These are phyloP conservation scores for Karalla daura DNA, from an alignment of 2,797 vertebrate genomes.

Conservation along the genomic window DNA sequence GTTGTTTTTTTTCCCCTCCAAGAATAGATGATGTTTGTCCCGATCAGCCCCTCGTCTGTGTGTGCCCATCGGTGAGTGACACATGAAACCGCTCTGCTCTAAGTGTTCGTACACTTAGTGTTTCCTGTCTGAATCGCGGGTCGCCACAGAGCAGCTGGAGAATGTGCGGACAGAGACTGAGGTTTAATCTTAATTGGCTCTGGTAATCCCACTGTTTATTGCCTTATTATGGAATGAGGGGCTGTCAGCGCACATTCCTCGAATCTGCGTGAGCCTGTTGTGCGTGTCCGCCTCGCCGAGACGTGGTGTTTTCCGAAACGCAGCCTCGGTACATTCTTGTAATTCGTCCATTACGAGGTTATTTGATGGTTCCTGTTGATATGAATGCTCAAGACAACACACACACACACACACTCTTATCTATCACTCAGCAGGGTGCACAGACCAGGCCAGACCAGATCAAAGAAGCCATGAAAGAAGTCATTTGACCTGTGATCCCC, in stretches of 20 bases:
- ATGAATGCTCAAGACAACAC: conserved; percentile 19
- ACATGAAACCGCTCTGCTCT: conserved; percentile 39
- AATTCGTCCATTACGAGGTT: conserved; percentile 26
- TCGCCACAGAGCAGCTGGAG: conserved; percentile 66
- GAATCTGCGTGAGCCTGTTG: conserved; percentile 34
- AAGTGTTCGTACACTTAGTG: conserved; percentile 53
- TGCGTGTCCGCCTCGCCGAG: conserved; percentile 6
- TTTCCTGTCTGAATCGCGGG: conserved; percentile 67
- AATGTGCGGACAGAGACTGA: conserved; percentile 72
- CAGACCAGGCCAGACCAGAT: conserved; percentile 10
- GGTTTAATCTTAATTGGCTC: conserved; percentile 74
- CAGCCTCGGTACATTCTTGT: conserved; percentile 21
- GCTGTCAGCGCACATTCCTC: conserved; percentile 69
- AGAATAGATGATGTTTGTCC: conserved; percentile 39
- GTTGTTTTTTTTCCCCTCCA: too few relatives aligned
- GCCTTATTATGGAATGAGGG: conserved; percentile 59
- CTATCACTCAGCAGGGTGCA: conserved; percentile 26
- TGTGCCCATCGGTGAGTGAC: conserved; percentile 20
- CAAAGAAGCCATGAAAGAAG: conserved; percentile 26
- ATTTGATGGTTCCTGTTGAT: conserved; percentile 45
- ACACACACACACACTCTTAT: conserved; percentile 28
- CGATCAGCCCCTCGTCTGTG: conserved; percentile 19
- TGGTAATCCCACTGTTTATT: conserved; percentile 75
- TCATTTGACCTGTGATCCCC: neutral
- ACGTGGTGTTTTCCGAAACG: conserved; percentile 9